Conservation (phyloP, 2,113 vertebrate species). For the Holacanthus passer region DNA sequence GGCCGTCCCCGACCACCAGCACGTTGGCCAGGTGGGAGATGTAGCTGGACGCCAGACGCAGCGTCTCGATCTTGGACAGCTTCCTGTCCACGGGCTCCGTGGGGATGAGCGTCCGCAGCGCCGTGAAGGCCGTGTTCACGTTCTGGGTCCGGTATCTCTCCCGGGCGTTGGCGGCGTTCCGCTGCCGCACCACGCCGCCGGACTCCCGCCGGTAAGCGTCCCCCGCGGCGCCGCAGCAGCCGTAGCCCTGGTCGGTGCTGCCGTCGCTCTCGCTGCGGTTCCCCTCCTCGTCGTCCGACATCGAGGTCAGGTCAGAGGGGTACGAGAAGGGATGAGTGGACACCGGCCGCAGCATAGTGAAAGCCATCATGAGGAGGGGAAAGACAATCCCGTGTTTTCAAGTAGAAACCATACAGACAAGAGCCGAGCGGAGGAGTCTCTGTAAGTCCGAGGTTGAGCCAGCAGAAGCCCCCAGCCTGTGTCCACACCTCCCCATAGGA, state of each 20-base stretch:
- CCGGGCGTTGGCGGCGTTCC: conserved; percentile 91
- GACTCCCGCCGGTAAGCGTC: conserved; percentile 74
- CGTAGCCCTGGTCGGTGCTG: conserved; percentile 88
- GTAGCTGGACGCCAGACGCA: conserved; percentile 94
- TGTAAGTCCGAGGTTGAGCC: not conserved
- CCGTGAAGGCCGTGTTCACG: conserved; percentile 93
- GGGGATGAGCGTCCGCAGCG: conserved; percentile 93
- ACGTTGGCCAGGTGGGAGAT: conserved; percentile 94
- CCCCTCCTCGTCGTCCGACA: conserved; percentile 88
- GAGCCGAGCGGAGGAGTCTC: conserved; percentile 41
- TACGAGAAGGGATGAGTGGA: conserved; percentile 86
- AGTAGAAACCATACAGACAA: not conserved
- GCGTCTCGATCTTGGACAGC: conserved; percentile 94
- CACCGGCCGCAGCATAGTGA: conserved; percentile 89
- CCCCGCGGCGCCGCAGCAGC: conserved; percentile 84
- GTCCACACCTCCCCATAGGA: conserved; percentile 32
- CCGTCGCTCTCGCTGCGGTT: conserved; percentile 91
- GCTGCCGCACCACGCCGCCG: conserved; percentile 84
- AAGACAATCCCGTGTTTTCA: conserved; percentile 9
- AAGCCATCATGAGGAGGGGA: conserved; percentile 82
- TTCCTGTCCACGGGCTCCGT: conserved; percentile 93
- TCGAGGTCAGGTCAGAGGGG: conserved; percentile 86
- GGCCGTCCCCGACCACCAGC: conserved; percentile 89
- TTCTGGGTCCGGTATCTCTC: conserved; percentile 93
- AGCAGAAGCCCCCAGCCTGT: conserved; percentile 23